phyloP scores from a whole-genome alignment of 1,140 invertebrate genomes.

The Leptinotarsa defecta region DNA sequence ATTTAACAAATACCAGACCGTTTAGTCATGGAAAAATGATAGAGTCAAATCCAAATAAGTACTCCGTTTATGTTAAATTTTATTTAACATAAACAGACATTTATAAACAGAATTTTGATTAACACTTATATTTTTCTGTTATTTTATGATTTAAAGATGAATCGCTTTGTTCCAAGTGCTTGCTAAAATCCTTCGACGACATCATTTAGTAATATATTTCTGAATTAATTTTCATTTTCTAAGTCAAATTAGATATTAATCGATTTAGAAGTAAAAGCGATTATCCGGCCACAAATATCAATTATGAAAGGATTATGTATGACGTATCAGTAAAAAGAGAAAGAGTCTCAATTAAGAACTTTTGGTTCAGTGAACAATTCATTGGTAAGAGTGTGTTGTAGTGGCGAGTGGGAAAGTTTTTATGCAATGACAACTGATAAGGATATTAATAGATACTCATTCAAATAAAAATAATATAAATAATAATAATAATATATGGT shows the following conservation, averaged over 20 bases:
- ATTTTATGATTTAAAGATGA: too few relatives aligned
- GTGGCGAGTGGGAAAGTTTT: neutral
- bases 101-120: too few relatives aligned
- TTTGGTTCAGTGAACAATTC: constrained; percentile 6
- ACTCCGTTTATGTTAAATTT: too few relatives aligned
- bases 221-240: neutral
- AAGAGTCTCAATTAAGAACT: neutral
- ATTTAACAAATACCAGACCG: too few relatives aligned
- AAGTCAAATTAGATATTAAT: neutral
- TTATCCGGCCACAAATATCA: neutral
- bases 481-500: neutral
- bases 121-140: too few relatives aligned
- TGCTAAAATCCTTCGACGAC: too few relatives aligned
- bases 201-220: neutral
- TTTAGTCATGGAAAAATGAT: too few relatives aligned
- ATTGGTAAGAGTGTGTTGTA: neutral
- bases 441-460: neutral
- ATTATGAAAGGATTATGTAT: constrained; percentile 9
- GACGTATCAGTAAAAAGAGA: neutral
- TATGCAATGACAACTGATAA: neutral
- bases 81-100: too few relatives aligned
- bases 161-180: too few relatives aligned
- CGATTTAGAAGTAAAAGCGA: neutral
- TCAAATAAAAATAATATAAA: neutral
- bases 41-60: too few relatives aligned